Evolutionary conservation across 1,140 invertebrate species (phyloP).

Genomic region (Cepaea nemoralis): DNA sequence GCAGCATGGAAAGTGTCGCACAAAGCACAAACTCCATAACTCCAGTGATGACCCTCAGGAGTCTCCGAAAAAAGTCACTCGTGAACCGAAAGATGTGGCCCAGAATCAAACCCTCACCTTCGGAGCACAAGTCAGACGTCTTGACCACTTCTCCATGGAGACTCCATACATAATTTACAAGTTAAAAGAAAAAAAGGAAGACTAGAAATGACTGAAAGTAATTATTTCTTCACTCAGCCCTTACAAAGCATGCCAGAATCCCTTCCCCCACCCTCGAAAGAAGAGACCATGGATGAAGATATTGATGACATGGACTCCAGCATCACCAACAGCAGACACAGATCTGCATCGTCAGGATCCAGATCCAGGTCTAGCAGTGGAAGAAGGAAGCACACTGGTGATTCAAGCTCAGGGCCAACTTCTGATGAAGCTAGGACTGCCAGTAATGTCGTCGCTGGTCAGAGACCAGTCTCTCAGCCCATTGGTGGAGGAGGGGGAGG

Average conservation of each 20-base stretch:
- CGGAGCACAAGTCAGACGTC: too few relatives aligned
- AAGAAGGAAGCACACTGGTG: neutral
- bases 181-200: too few relatives aligned
- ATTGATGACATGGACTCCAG: conserved; percentile 47
- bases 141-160: too few relatives aligned
- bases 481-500: conserved; percentile 23
- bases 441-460: neutral
- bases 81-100: too few relatives aligned
- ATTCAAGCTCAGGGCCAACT: conserved; percentile 48
- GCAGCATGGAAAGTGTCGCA: too few relatives aligned
- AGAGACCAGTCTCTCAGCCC: conserved; percentile 49
- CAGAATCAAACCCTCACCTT: too few relatives aligned
- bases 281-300: conserved; percentile 57
- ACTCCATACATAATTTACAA: too few relatives aligned
- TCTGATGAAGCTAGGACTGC: conserved; percentile 38
- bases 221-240: too few relatives aligned
- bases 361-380: conserved; percentile 42
- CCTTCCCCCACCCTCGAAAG: conserved; percentile 44
- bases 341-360: conserved; percentile 37
- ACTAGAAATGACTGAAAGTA: too few relatives aligned
- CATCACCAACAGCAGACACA: conserved; percentile 25
- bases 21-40: too few relatives aligned
- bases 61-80: too few relatives aligned
- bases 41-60: too few relatives aligned
- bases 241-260: conserved; percentile 65